Conservation (phyloP, 2,797 vertebrate species). For the Enteromius mattozi region DNA sequence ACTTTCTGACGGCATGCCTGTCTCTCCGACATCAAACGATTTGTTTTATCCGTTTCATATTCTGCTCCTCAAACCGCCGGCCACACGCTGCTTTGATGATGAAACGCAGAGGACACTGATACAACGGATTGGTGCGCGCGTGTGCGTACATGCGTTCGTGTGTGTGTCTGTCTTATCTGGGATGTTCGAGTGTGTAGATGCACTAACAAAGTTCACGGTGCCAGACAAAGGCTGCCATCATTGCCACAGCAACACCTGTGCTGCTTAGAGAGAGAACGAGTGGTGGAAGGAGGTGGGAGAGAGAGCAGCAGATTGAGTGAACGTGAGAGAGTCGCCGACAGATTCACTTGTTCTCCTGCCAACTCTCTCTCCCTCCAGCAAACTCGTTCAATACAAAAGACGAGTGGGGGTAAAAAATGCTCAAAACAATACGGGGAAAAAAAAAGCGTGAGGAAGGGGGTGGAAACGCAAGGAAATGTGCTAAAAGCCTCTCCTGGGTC, state of each 20-base stretch:
- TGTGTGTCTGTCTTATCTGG: constrained; percentile 50
- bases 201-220: constrained; percentile 57
- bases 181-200: constrained; percentile 54
- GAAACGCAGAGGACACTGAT: constrained; percentile 83
- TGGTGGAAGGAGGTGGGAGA: not conserved
- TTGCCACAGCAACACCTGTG: constrained; percentile 53
- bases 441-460: not conserved
- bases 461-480: constrained; percentile 32
- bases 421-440: not conserved
- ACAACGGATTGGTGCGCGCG: constrained; percentile 63
- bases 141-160: constrained; percentile 7
- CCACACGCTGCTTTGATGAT: constrained; percentile 84
- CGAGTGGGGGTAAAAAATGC: not conserved
- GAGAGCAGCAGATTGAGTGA: constrained; percentile 37
- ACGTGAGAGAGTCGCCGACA: constrained; percentile 40
- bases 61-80: constrained; percentile 80
- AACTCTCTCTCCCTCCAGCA: constrained; percentile 45
- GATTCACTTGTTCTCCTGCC: constrained; percentile 54
- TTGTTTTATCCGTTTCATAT: constrained; percentile 86
- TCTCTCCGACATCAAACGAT: constrained; percentile 87
- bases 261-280: constrained; percentile 36
- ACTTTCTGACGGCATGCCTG: constrained; percentile 83
- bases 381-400: constrained; percentile 42
- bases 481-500: constrained; percentile 51
- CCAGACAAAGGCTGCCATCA: constrained; percentile 56